Evolutionary conservation across 2,797 vertebrate species (phyloP).

Genomic region (Ambastaia sidthimunki): DNA sequence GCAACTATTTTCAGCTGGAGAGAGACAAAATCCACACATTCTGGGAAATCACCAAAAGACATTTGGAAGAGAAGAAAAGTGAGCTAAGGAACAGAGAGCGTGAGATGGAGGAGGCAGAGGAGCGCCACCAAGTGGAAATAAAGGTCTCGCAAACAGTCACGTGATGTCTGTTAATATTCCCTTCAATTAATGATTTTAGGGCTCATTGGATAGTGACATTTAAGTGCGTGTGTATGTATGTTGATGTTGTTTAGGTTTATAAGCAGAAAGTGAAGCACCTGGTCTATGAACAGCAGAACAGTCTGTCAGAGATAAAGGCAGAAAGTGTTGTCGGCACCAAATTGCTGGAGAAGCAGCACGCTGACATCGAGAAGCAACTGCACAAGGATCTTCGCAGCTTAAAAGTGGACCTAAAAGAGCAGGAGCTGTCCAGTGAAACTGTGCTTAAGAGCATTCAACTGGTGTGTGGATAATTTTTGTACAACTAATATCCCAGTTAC

Average conservation of each 20-base stretch:
- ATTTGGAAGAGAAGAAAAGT: slow-evolving; percentile 83
- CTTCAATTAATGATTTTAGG: background rate
- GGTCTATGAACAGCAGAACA: slow-evolving; percentile 91
- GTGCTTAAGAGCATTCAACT: slow-evolving; percentile 78
- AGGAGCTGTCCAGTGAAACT: slow-evolving; percentile 78
- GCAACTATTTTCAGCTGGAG: slow-evolving; percentile 90
- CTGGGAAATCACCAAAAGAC: slow-evolving; percentile 85
- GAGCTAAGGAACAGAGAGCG: slow-evolving; percentile 83
- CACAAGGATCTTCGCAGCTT: slow-evolving; percentile 71
- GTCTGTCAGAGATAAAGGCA: slow-evolving; percentile 80
- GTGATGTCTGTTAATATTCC: background rate
- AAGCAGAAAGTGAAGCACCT: slow-evolving; percentile 96
- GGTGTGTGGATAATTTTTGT: slow-evolving; percentile 75
- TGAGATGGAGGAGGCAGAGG: slow-evolving; percentile 86
- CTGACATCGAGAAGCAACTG: slow-evolving; percentile 75
- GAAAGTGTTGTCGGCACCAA: slow-evolving; percentile 73
- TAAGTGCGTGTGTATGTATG: background rate
- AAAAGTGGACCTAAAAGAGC: slow-evolving; percentile 79
- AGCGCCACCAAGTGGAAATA: slow-evolving; percentile 87
- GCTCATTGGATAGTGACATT: background rate
- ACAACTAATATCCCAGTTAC: background rate
- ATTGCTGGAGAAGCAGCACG: slow-evolving; percentile 79
- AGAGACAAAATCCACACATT: slow-evolving; percentile 84
- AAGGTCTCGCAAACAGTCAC: slow-evolving; percentile 76
- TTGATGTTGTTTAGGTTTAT: slow-evolving; percentile 84